A percentile compares a stretch with the other conserved stretches of the same genome.
Conservation (phyloP, 1,140 invertebrate species). For the Drosophila obscura region DNA sequence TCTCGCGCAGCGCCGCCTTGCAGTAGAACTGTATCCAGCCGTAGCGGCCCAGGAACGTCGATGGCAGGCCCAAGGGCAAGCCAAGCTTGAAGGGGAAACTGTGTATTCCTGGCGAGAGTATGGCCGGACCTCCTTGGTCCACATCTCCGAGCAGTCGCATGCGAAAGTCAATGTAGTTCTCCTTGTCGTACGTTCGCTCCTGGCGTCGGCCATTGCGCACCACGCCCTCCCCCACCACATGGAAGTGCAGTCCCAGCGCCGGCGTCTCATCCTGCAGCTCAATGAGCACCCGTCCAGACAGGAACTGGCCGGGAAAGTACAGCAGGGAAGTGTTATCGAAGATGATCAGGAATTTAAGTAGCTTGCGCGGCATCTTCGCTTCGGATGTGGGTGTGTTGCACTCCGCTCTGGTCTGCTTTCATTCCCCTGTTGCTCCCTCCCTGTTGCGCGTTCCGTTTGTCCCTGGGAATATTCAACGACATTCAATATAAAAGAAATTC, state of each 20-base stretch:
- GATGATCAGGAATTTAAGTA: constrained; percentile 96
- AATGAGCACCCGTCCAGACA: constrained; percentile 95
- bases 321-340: constrained; percentile 96
- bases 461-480: constrained; percentile 12
- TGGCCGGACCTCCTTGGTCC: constrained; percentile 90
- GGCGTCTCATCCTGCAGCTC: constrained; percentile 96
- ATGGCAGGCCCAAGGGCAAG: constrained; percentile 94
- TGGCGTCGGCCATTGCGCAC: constrained; percentile 90
- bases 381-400: not conserved
- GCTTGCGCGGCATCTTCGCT: constrained; percentile 90
- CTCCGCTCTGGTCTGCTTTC: constrained; percentile 2
- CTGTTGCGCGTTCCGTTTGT: not conserved
- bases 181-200: constrained; percentile 93
- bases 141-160: constrained; percentile 95
- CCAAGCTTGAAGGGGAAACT: constrained; percentile 98
- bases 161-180: constrained; percentile 97
- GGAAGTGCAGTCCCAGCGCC: constrained; percentile 95
- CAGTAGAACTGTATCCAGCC: constrained; percentile 98
- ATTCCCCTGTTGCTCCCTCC: constrained; percentile 3
- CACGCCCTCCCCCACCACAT: constrained; percentile 96
- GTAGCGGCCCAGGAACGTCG: constrained; percentile 96
- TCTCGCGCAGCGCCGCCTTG: constrained; percentile 94
- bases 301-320: constrained; percentile 96
- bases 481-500: not conserved
- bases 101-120: constrained; percentile 96